Percentiles rank a stretch among this genome's conserved stretches.
Conservation (phyloP, 2,888 invertebrate genomes). For the Aspidiotus destructor region DNA sequence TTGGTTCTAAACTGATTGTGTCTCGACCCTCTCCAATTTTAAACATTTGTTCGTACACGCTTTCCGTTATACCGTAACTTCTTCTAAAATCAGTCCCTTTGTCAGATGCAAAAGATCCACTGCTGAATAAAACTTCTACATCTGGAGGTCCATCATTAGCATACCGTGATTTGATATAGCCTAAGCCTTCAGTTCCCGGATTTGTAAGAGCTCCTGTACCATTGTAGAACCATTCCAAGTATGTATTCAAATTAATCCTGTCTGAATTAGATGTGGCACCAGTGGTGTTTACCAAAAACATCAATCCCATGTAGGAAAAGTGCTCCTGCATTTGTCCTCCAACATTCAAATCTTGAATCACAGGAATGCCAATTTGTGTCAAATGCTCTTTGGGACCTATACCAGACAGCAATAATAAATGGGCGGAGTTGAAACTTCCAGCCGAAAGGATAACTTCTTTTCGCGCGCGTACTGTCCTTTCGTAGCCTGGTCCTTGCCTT, state of each 20-base stretch:
- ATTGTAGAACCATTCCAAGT: constrained; percentile 36
- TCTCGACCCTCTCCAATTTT: constrained; percentile 45
- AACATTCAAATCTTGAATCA: constrained; percentile 54
- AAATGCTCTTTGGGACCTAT: constrained; percentile 55
- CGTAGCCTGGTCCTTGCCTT: constrained; percentile 39
- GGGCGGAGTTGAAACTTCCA: constrained; percentile 70
- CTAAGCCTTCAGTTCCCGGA: constrained; percentile 50
- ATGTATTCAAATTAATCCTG: constrained; percentile 29
- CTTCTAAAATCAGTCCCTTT: constrained; percentile 45
- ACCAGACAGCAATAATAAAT: constrained; percentile 57
- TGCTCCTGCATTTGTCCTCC: constrained; percentile 61
- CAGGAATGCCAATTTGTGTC: constrained; percentile 49
- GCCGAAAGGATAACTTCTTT: constrained; percentile 57
- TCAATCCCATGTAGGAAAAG: constrained; percentile 50
- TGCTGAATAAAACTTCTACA: constrained; percentile 58
- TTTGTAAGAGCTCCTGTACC: constrained; percentile 44
- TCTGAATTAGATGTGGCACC: constrained; percentile 34
- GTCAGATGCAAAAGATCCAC: constrained; percentile 51
- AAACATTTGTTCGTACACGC: constrained; percentile 45
- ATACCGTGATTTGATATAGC: constrained; percentile 52
- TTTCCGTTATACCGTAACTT: constrained; percentile 44
- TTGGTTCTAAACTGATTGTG: constrained; percentile 47
- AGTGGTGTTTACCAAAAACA: constrained; percentile 47
- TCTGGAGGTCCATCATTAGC: constrained; percentile 50
- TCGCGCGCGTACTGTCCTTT: constrained; percentile 43